Evolutionary conservation across 1,140 invertebrate genomes (phyloP), one percentile per base, ranked within the genome.

Genomic region (Capitella teleta): DNA sequence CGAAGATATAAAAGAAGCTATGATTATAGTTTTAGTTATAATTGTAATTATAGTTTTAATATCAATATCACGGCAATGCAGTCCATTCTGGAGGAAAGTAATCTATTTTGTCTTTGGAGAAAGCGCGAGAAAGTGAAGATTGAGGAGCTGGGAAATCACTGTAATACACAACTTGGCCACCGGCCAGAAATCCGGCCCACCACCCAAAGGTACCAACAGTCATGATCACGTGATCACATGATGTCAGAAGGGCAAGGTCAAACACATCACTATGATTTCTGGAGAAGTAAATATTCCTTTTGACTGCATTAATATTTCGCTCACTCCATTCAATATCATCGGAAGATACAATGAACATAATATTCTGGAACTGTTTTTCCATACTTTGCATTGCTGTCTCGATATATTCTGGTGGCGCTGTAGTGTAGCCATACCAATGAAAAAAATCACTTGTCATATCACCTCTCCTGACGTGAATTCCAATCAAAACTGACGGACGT

Each of bases 211-310:
- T 49, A 6, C 58, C 56, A 6, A 43, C 46, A 16, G 58, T 50
- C 6, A 58, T 47, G 19, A 60, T 56, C 18, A 24, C 52, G 42
- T 60, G 58, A 21, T 60, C 57, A 40, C 58, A 60, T 3, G 73
- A 63, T 14, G 78, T 71, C 57, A 82, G 67, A 30, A 81, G 72
- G 19, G 79, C 79, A 49, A 82, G 61, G 66, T 82, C 81, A 12
- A 42, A 21, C 1, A 40, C 40, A 21, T 18, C 12, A 14, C 8
- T 28, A 24, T 23, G 16, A 1, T 14, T 12, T 16, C 30, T 42
- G 21, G 36, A 28, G 18, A 38, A 43, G 19, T n/a, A n/a, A 16
- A 44, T n/a, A n/a, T n/a, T n/a, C n/a, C n/a, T n/a, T n/a, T n/a
- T n/a, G n/a, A n/a, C 10, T 19, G 46, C 26, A 16, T 42, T 24